Conservation (phyloP, 2,797 vertebrate species). For the Tapera naevia region DNA sequence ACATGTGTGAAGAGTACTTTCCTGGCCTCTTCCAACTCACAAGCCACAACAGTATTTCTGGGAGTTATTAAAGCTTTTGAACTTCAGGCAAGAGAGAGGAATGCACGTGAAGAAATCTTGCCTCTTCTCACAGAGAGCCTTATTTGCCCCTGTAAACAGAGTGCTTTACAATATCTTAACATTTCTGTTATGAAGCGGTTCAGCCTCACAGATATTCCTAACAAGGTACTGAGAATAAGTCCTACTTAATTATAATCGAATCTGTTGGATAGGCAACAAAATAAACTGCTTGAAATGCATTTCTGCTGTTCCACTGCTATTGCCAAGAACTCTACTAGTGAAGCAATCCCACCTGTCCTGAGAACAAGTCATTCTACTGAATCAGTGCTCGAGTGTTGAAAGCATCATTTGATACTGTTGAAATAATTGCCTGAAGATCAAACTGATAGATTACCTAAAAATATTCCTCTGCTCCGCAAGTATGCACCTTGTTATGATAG, state of each 20-base stretch:
- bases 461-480: neutral
- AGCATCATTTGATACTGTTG: neutral
- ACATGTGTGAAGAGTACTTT: neutral
- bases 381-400: neutral
- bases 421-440: constrained; percentile 9
- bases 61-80: neutral
- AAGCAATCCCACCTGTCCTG: neutral
- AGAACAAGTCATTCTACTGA: constrained; percentile 17
- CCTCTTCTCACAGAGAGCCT: neutral
- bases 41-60: neutral
- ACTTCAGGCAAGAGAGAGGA: neutral
- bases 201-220: neutral
- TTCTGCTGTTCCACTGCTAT: neutral
- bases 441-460: constrained; percentile 14
- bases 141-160: neutral
- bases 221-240: neutral
- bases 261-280: neutral
- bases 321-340: neutral
- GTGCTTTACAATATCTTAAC: neutral
- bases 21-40: neutral
- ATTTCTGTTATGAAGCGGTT: neutral
- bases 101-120: neutral
- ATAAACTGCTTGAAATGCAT: neutral
- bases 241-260: neutral
- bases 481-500: neutral